Evolutionary conservation across 2,888 invertebrate genomes (phyloP), one percentile per base, ranked within the genome.

Genomic region (Diploptera punctata): DNA sequence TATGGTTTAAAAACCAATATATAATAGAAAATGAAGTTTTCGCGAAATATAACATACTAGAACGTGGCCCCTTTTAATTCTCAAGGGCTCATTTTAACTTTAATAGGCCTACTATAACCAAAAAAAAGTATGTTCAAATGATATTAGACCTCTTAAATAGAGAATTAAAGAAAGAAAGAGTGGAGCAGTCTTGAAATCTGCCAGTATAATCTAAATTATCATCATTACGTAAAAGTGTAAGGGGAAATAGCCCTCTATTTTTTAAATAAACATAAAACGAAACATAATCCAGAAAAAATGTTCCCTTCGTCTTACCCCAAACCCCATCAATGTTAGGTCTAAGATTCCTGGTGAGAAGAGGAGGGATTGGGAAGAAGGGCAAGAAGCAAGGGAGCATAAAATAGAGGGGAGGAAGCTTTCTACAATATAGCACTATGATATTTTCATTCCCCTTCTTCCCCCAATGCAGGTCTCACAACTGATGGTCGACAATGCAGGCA

Each of bases 401-500:
- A 57, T 57, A 57, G 57, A n/a, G 57, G 29, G n/a, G 57, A 57
- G 57, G 57, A 57, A 57, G n/a, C 16, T 2, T n/a, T 57, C 16
- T 16, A 29, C 24, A 24, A 54, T 54, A 54, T 54, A 54, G 26
- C 16, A 54, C 54, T 24, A 26, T 24, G 26, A 57, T 57, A 57
- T 57, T 29, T 57, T 57, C 31, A 57, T 24, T 24, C n/a, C 57
- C 29, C 57, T 18, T 33, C 33, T 10, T 33, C 33, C 33, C 33
- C 33, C 5, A 33, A 10, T 33, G 10, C 33, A 33, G 43, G 49
- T 26, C 67, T 19, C 26, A 38, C 60, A 60, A 67, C 26, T 67
- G 67, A 67, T 67, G 67, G n/a, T 67, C 67, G 67, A 67, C 67
- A 67, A 18, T 29, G 10, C 67, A 67, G 67, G 67, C 67, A 26